A percentile compares a stretch with the other conserved stretches of the same genome.
Evolutionary conservation across 2,888 invertebrate species (phyloP).

Genomic region (Homarus gammarus): DNA sequence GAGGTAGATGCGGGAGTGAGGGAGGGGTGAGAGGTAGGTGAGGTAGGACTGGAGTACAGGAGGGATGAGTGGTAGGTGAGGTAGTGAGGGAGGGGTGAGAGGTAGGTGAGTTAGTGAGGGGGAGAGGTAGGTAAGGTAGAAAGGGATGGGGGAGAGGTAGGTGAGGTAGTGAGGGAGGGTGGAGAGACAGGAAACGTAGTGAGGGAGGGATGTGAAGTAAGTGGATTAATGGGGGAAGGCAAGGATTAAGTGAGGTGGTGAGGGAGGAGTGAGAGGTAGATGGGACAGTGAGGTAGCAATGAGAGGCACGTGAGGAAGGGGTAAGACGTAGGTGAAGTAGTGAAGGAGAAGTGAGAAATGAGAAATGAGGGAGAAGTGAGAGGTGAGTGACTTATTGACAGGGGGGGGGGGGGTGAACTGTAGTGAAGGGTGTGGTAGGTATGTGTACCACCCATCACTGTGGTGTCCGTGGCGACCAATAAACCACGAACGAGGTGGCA

Average conservation of each 20-base stretch:
- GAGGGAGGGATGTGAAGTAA: no score
- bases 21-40: not conserved
- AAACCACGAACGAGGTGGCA: no score
- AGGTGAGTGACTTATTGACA: no score
- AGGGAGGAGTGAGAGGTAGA: no score
- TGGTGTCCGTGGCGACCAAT: no score
- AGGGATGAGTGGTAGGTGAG: not conserved
- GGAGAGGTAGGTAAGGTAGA: not conserved
- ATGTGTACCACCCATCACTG: no score
- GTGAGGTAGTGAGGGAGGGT: not conserved
- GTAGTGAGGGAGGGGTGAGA: not conserved
- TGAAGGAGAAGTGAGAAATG: not conserved
- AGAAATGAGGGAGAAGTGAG: no score
- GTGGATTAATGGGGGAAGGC: no score
- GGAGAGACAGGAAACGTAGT: not conserved
- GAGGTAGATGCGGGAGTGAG: no score
- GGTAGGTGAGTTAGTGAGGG: not conserved
- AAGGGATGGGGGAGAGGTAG: not conserved
- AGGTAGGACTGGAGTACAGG: not conserved
- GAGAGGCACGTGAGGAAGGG: not conserved
- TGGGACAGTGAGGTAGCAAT: not conserved
- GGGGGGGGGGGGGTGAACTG: no score
- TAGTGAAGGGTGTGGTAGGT: no score
- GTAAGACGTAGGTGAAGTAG: not conserved
- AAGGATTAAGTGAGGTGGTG: no score